Base-by-base conservation (phyloP, 2,113 vertebrate species). In the Cephalopholis sonnerati region DNA sequence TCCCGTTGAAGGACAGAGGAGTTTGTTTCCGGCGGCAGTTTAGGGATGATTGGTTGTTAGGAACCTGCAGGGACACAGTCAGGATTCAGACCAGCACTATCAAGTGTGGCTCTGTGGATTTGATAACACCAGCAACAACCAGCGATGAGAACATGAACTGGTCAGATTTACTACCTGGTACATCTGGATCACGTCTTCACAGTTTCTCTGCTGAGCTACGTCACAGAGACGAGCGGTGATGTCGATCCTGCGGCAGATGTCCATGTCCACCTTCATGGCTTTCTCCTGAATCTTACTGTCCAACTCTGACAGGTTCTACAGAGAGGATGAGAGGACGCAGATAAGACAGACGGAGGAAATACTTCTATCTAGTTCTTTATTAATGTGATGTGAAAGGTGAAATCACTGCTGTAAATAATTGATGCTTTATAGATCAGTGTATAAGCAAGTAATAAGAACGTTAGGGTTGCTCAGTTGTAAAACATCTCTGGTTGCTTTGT, bases 241-340 rank as follows among this genome's bases (percentile, higher is more conserved):
- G 75, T 99, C 98, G 0, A 99, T 99, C 81, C 98, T 96, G 29
- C 98, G 96, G 91, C 98, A 99, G 92, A 99, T 99, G 93, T 99
- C 98, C 98, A 99, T 99, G 90, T 99, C 98, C 74, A 99, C 98
- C 83, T 98, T 98, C 98, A 98, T 99, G 88, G 98, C 98, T 84
- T 99, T 99, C 92, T 99, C 98, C 93, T 99, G 98, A 91, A 99
- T 99, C 94, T 99, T 99, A 58, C 96, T 98, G 94, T 99, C 98
- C 92, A 99, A 91, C 36, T 99, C 98, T 0, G 97, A 96, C 90
- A 99, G 91, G 89, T 99, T 98, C 98, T 99, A 87, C 79, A 67
- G 27, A 50, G n/a, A 73, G 17, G 16, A 69, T 6, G 5, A 36
- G 79, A 72, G 27, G 59, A 41, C 39, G 27, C 39, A 72, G 5